These are phyloP conservation scores for Lates calcarifer DNA, from an alignment of 2,113 vertebrate genomes.

Conservation along the genomic window DNA sequence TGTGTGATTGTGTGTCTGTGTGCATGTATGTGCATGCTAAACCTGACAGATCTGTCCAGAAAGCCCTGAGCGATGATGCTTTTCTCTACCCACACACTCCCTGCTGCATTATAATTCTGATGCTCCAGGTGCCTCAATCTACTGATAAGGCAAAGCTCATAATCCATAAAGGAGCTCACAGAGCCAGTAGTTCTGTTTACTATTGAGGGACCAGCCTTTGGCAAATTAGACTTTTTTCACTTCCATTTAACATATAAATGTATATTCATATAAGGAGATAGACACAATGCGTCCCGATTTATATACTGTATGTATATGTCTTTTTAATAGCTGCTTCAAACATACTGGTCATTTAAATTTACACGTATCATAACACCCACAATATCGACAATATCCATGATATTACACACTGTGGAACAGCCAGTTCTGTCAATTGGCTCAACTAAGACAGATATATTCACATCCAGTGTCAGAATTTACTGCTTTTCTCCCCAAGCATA, in stretches of 20 bases:
- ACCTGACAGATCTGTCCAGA: constrained; percentile 61
- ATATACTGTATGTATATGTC: not conserved
- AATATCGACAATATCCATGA: too few relatives aligned
- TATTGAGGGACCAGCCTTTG: constrained; percentile 67
- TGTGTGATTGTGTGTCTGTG: not conserved
- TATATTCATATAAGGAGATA: constrained; percentile 7
- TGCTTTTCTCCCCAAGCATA: constrained; percentile 7
- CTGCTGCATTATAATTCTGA: constrained; percentile 74
- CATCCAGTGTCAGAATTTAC: constrained; percentile 4
- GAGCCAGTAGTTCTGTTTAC: constrained; percentile 74
- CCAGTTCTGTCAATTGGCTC: not conserved
- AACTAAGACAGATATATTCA: not conserved
- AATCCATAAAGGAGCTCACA: constrained; percentile 78
- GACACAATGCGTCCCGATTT: not conserved
- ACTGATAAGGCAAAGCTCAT: constrained; percentile 81
- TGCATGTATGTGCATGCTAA: constrained; percentile 28
- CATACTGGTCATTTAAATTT: constrained; percentile 6
- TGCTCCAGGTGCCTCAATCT: constrained; percentile 76
- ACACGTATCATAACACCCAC: not conserved
- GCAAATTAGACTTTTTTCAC: constrained; percentile 48
- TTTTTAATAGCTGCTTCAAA: constrained; percentile 28
- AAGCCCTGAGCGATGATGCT: constrained; percentile 35
- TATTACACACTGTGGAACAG: not conserved
- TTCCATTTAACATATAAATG: constrained; percentile 53
- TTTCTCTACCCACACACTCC: constrained; percentile 41